phyloP scores from a whole-genome alignment of 1,140 invertebrate species.

The Octopus sinensis region DNA sequence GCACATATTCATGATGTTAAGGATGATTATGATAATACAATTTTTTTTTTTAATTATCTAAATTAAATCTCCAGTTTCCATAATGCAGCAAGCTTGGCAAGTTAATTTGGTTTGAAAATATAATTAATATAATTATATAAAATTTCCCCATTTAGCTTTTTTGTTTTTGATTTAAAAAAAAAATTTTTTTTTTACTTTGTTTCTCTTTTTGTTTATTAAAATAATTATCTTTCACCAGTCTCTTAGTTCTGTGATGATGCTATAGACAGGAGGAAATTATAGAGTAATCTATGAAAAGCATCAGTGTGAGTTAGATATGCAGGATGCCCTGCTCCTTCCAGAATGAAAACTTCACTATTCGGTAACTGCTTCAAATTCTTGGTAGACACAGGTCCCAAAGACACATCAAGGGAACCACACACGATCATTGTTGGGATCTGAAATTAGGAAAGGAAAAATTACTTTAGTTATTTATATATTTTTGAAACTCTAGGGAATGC shows the following conservation, averaged over 20 bases:
- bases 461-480: too few species aligned
- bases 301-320: constrained; percentile 58
- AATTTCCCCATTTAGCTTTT: too few species aligned
- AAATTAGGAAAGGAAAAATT: constrained; percentile 20
- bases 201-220: too few species aligned
- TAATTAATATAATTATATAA: too few species aligned
- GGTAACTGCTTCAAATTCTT: constrained; percentile 52
- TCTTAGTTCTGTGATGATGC: not conserved
- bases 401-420: constrained; percentile 55
- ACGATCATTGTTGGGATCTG: constrained; percentile 59
- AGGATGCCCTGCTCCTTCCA: constrained; percentile 56
- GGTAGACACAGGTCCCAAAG: constrained; percentile 43
- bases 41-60: not conserved
- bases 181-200: too few species aligned
- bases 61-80: not conserved
- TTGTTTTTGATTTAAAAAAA: too few species aligned
- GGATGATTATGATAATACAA: not conserved
- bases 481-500: too few species aligned
- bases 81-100: too few species aligned
- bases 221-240: too few species aligned
- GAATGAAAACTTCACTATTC: constrained; percentile 43
- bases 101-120: too few species aligned
- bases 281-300: constrained; percentile 55
- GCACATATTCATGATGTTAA: not conserved
- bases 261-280: constrained; percentile 49